phyloP scores from a whole-genome alignment of 2,888 invertebrate species.

The Ceriagrion tenellum region DNA sequence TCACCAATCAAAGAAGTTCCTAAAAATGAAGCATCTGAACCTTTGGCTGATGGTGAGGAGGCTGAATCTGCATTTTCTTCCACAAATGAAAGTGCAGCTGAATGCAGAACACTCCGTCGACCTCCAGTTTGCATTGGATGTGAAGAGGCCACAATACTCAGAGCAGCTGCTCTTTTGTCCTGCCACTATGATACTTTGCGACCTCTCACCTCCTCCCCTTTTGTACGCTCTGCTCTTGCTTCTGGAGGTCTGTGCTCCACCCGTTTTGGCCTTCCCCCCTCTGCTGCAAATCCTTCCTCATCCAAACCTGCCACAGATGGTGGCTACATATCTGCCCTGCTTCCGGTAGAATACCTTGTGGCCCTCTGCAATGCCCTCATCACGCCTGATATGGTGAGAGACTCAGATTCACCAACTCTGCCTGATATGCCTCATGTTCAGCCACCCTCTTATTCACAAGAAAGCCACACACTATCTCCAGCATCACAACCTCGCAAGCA shows the following conservation, averaged over 20 bases:
- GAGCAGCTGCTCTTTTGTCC: slow-evolving; percentile 87
- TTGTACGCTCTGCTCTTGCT: slow-evolving; percentile 83
- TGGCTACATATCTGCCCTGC: slow-evolving; percentile 63
- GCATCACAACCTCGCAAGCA: neutral
- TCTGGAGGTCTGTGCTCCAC: slow-evolving; percentile 82
- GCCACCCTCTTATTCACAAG: slow-evolving; percentile 76
- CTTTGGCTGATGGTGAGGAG: slow-evolving; percentile 41
- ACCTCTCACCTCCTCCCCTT: slow-evolving; percentile 81
- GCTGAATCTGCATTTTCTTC: slow-evolving; percentile 31
- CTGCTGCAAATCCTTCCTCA: slow-evolving; percentile 69
- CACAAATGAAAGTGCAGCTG: neutral
- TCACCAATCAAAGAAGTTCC: slow-evolving; percentile 47
- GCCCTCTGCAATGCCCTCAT: slow-evolving; percentile 87
- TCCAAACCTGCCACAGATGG: slow-evolving; percentile 66
- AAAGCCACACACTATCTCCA: slow-evolving; percentile 75
- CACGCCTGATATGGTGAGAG: slow-evolving; percentile 58
- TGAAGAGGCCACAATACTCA: slow-evolving; percentile 84
- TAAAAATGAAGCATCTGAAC: slow-evolving; percentile 36
- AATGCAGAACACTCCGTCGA: slow-evolving; percentile 44
- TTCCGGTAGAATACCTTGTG: slow-evolving; percentile 82
- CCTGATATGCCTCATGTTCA: neutral
- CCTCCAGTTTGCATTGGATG: slow-evolving; percentile 87
- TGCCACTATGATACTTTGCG: slow-evolving; percentile 84
- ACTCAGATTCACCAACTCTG: neutral
- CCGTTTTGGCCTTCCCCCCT: slow-evolving; percentile 81